Evolutionary conservation across 2,113 vertebrate species (phyloP).

Genomic region (Aphyosemion australe): DNA sequence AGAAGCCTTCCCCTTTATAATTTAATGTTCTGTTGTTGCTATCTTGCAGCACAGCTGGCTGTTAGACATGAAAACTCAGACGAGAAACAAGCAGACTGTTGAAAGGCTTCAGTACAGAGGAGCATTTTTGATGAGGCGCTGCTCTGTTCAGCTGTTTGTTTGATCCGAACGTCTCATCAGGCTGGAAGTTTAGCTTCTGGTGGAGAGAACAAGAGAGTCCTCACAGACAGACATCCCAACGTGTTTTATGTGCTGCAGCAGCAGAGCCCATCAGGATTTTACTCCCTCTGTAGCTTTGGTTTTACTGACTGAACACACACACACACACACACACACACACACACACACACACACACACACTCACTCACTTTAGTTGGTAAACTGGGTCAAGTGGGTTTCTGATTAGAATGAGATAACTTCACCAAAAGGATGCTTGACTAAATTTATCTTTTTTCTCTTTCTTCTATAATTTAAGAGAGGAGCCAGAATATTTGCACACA

Average conservation of each 20-base stretch:
- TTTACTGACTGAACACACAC: neutral
- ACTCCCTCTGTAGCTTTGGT: neutral
- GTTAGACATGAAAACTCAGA: neutral
- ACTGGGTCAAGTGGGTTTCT: slow-evolving; percentile 10
- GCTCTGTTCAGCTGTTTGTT: neutral
- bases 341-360: too few relatives aligned
- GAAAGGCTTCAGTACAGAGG: slow-evolving; percentile 5
- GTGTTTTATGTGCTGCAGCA: neutral
- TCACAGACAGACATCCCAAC: neutral
- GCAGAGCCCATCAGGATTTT: neutral
- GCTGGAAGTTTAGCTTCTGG: slow-evolving; percentile 3
- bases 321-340: too few relatives aligned
- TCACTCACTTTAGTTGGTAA: neutral
- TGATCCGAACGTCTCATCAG: slow-evolving; percentile 8
- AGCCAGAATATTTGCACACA: neutral
- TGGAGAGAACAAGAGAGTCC: too few relatives aligned
- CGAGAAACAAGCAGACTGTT: slow-evolving; percentile 1
- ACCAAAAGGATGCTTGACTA: neutral
- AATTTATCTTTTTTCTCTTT: neutral
- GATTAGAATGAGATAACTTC: slow-evolving; percentile 23
- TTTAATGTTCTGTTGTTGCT: neutral
- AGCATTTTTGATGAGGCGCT: neutral
- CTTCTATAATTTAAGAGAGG: neutral
- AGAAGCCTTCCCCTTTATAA: neutral
- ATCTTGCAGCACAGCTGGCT: neutral